These are phyloP conservation scores for Metacarcinus magister DNA, from an alignment of 2,888 invertebrate species.

Conservation along the genomic window DNA sequence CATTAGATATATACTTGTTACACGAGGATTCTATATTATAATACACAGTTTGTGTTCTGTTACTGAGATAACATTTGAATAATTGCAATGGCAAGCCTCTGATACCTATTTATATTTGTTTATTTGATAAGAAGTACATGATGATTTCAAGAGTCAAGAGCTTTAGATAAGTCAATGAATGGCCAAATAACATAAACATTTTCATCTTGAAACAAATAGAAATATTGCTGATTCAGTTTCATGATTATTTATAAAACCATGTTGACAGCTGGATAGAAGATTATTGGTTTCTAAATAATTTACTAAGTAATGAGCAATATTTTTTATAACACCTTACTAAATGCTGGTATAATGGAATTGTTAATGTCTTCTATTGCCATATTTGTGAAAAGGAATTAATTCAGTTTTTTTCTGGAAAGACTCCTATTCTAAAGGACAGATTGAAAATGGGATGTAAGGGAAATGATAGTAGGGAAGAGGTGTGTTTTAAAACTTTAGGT, in stretches of 20 bases:
- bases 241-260: not conserved
- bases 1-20: not conserved
- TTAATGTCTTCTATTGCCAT: not conserved
- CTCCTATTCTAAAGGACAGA: not conserved
- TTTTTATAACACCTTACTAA: not conserved
- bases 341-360: not conserved
- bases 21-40: not conserved
- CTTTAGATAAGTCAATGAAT: not conserved
- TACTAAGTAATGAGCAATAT: not conserved
- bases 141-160: not conserved
- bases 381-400: slow-evolving; percentile 29
- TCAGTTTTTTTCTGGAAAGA: slow-evolving; percentile 22
- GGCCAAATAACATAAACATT: not conserved
- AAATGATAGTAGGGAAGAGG: not conserved
- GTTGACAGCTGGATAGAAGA: not conserved
- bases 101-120: not conserved
- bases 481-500: not conserved
- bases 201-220: not conserved
- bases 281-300: not conserved
- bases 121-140: not conserved
- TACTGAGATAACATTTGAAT: no score
- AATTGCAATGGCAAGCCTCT: not conserved
- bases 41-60: not conserved
- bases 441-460: not conserved
- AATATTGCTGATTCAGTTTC: not conserved